phyloP scores from a whole-genome alignment of 2,113 vertebrate genomes.

The Capreolus pygargus region DNA sequence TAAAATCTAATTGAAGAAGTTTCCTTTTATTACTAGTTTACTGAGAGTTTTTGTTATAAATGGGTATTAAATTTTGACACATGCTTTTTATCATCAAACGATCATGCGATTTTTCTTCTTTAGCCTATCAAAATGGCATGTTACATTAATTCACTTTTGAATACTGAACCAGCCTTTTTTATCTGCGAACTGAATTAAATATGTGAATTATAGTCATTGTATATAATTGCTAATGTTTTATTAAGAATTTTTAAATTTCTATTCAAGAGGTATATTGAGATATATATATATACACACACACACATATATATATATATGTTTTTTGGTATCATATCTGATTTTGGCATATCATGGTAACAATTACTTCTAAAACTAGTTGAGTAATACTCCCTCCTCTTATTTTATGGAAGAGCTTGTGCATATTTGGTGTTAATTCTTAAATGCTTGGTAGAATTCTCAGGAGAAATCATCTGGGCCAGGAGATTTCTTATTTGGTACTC shows the following conservation, averaged over 20 bases:
- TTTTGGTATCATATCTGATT: not conserved
- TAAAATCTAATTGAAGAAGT: not conserved
- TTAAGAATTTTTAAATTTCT: not conserved
- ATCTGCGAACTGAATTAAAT: not conserved
- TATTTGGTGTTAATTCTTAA: slow-evolving; percentile 23
- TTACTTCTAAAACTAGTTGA: not conserved
- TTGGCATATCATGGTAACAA: not conserved
- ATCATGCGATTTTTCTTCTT: not conserved
- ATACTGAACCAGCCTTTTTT: not conserved
- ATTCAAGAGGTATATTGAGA: not conserved
- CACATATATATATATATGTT: not conserved
- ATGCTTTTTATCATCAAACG: not conserved
- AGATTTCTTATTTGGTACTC: not conserved
- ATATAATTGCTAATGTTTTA: not conserved
- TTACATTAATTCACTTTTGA: not conserved
- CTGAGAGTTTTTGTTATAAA: not conserved
- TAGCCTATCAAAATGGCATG: not conserved
- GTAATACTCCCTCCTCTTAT: not conserved
- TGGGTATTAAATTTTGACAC: not conserved
- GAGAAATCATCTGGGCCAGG: not conserved
- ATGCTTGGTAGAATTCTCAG: not conserved
- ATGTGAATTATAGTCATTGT: not conserved
- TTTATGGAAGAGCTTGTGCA: not conserved
- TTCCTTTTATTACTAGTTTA: not conserved
- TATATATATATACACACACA: not conserved